A percentile compares a stretch with the other conserved stretches of the same genome.
These are phyloP conservation scores for Catalaphyllia jardinei DNA, from an alignment of 64 coral and sea anemone species.

Conservation along the genomic window DNA sequence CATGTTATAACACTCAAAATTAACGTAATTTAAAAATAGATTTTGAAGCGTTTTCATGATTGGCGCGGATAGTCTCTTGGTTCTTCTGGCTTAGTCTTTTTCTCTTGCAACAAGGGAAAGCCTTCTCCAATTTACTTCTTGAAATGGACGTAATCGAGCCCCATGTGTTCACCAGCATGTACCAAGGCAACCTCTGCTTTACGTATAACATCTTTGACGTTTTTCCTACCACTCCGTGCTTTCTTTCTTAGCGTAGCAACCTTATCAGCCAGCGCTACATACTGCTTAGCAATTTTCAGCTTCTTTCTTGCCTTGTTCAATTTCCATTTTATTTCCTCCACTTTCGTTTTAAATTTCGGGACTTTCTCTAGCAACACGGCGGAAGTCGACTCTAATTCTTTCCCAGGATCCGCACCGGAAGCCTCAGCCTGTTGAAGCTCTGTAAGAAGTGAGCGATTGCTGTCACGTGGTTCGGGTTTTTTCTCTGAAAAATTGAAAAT, in stretches of 20 bases:
- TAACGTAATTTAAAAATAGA: too few species aligned
- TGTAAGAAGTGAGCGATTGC: conserved; percentile 45
- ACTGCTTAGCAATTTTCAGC: conserved; percentile 86
- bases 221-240: conserved; percentile 23
- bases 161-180: conserved; percentile 87
- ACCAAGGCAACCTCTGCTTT: conserved; percentile 85
- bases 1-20: too few species aligned
- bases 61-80: too few species aligned
- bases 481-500: conserved; percentile 17
- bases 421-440: conserved; percentile 58
- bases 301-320: conserved; percentile 88
- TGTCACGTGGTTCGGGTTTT: conserved; percentile 42
- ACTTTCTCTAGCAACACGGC: conserved; percentile 45
- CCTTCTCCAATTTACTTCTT: conserved; percentile 20
- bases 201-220: conserved; percentile 78
- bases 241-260: conserved; percentile 28
- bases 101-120: not conserved
- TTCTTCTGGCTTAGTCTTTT: not conserved
- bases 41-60: too few species aligned
- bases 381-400: not conserved
- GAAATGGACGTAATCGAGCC: conserved; percentile 93
- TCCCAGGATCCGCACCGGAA: conserved; percentile 55
- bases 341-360: conserved; percentile 56
- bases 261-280: conserved; percentile 67
- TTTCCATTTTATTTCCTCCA: conserved; percentile 86